phyloP scores from a whole-genome alignment of 1,140 invertebrate genomes.

The Euglossa dilemma region DNA sequence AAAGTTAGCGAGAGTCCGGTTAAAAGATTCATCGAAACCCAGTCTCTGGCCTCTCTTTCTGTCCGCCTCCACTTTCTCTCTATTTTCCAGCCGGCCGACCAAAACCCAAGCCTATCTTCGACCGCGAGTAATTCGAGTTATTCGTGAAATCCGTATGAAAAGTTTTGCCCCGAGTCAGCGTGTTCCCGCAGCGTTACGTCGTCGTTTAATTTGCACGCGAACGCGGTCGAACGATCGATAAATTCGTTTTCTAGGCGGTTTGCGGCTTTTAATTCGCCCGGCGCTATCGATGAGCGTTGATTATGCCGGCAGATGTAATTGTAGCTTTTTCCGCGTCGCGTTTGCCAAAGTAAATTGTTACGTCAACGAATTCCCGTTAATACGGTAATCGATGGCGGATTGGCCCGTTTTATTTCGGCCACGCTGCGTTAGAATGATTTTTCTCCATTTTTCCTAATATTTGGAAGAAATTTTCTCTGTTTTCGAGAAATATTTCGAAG shows the following conservation, averaged over 20 bases:
- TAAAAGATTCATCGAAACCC: conserved; percentile 19
- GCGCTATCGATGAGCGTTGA: not conserved
- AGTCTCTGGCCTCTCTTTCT: no score
- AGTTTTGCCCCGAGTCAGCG: conserved; percentile 12
- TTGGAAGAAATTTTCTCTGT: no score
- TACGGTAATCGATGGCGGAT: no score
- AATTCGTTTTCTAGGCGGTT: not conserved
- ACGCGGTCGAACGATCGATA: not conserved
- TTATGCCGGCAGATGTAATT: not conserved
- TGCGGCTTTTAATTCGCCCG: no score
- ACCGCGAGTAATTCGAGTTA: conserved; percentile 6
- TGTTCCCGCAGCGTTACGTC: not conserved
- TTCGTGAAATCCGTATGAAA: conserved; percentile 13
- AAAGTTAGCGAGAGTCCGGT: conserved; percentile 5
- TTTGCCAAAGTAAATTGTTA: no score
- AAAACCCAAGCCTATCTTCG: not conserved
- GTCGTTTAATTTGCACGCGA: not conserved
- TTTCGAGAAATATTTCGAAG: no score
- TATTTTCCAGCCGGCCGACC: not conserved
- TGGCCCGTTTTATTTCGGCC: no score
- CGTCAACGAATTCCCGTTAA: no score
- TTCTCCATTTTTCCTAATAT: no score
- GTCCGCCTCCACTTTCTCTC: not conserved
- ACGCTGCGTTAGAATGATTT: no score
- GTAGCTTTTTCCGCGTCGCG: no score